Evolutionary conservation across 2,797 vertebrate genomes (phyloP).

Genomic region (Holocentrus rufus): DNA sequence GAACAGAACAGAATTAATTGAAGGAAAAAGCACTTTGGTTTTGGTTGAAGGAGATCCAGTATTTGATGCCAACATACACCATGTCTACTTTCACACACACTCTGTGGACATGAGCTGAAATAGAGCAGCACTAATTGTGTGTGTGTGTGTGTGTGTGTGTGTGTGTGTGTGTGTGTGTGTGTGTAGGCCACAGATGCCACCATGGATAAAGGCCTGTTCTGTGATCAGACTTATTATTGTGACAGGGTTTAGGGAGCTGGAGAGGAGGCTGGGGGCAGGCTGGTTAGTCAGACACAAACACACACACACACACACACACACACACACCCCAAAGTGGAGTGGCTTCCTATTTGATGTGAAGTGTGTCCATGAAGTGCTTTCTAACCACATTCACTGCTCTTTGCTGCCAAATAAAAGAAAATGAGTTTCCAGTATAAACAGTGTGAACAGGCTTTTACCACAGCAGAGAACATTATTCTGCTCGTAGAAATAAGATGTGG

Average conservation of each 20-base stretch:
- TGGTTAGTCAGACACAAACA: conserved; percentile 42
- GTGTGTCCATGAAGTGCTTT: conserved; percentile 67
- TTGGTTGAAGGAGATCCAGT: too few species aligned
- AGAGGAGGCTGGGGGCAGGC: conserved; percentile 62
- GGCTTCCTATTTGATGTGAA: conserved; percentile 66
- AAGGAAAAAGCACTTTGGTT: too few species aligned
- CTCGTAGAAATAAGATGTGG: conserved; percentile 1
- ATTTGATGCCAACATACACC: neutral
- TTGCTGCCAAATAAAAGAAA: conserved; percentile 51
- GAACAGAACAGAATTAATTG: too few species aligned
- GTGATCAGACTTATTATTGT: conserved; percentile 78
- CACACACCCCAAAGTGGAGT: conserved; percentile 40
- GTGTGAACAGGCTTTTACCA: conserved; percentile 9
- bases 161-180: conserved; percentile 20
- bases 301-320: conserved; percentile 16
- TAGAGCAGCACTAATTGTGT: conserved; percentile 75
- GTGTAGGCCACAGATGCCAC: conserved; percentile 69
- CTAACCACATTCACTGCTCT: conserved; percentile 56
- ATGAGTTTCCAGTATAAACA: conserved; percentile 26
- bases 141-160: conserved; percentile 37
- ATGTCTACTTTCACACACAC: conserved; percentile 37
- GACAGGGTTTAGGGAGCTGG: conserved; percentile 71
- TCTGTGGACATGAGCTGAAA: conserved; percentile 56
- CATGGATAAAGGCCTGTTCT: conserved; percentile 69
- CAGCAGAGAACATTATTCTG: neutral